phyloP scores from a whole-genome alignment of 2,888 invertebrate genomes.

The Eledona agricola region DNA sequence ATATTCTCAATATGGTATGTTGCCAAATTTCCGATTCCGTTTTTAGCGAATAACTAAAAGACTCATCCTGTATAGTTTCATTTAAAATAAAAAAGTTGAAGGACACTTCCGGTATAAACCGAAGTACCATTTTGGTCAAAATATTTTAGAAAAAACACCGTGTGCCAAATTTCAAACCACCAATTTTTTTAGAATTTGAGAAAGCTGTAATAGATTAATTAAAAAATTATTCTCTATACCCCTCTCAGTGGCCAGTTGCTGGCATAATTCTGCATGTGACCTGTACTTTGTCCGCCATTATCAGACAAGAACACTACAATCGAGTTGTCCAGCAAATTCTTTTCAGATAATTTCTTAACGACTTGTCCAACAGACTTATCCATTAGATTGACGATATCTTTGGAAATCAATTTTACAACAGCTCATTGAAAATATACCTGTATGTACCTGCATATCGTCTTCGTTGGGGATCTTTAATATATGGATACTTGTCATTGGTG shows the following conservation, averaged over 20 bases:
- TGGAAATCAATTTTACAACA: constrained; percentile 48
- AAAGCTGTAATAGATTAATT: no score
- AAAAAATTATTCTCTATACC: constrained; percentile 62
- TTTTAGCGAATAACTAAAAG: no score
- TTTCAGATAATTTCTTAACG: constrained; percentile 71
- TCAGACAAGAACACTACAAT: constrained; percentile 88
- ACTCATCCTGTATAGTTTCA: no score
- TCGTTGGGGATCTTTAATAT: constrained; percentile 72
- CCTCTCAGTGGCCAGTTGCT: constrained; percentile 85
- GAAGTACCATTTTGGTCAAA: no score
- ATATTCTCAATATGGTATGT: no score
- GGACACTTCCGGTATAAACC: no score
- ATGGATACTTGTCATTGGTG: constrained; percentile 70
- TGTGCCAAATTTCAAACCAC: no score
- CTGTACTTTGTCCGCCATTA: constrained; percentile 84
- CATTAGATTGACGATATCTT: constrained; percentile 84
- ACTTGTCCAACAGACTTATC: constrained; percentile 87
- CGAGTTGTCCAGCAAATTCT: constrained; percentile 79
- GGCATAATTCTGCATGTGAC: constrained; percentile 73
- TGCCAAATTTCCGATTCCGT: no score
- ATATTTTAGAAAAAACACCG: no score
- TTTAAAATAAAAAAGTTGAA: no score
- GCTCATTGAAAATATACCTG: constrained; percentile 6
- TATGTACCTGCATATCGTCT: constrained; percentile 76
- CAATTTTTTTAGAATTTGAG: no score